phyloP scores from a whole-genome alignment of 1,140 invertebrate genomes.

The Zaprionus vittiger region DNA sequence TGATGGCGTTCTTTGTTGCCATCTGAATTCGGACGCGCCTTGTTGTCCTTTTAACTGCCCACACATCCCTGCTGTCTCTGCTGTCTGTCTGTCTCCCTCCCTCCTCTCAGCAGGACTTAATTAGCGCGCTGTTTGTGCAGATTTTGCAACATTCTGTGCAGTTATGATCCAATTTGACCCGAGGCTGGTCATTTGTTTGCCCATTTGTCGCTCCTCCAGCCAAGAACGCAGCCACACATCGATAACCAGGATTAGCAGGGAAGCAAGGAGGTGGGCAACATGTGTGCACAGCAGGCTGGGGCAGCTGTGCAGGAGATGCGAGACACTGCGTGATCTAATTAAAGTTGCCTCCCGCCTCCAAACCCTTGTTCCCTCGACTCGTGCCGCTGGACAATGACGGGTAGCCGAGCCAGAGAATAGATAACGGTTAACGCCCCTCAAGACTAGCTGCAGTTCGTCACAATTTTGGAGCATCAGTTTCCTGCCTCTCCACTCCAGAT shows the following conservation, averaged over 20 bases:
- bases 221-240: slow-evolving; percentile 49
- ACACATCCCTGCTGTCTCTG: slow-evolving; percentile 4
- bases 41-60: slow-evolving; percentile 48
- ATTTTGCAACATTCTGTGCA: slow-evolving; percentile 65
- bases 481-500: slow-evolving; percentile 25
- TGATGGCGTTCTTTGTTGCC: slow-evolving; percentile 1
- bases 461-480: slow-evolving; percentile 50
- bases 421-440: not conserved
- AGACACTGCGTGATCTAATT: slow-evolving; percentile 53
- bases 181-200: slow-evolving; percentile 68
- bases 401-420: slow-evolving; percentile 43
- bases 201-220: slow-evolving; percentile 65
- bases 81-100: not conserved
- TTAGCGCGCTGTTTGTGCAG: slow-evolving; percentile 77
- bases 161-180: slow-evolving; percentile 77
- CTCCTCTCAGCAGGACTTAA: slow-evolving; percentile 72
- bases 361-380: slow-evolving; percentile 21
- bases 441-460: not conserved
- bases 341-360: slow-evolving; percentile 3
- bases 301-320: slow-evolving; percentile 56
- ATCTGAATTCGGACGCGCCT: not conserved
- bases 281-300: slow-evolving; percentile 71
- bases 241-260: slow-evolving; percentile 67
- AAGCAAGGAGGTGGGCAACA: slow-evolving; percentile 37
- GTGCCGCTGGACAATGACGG: slow-evolving; percentile 68